These are phyloP conservation scores for Megaceryle maxima DNA, from an alignment of 2,113 vertebrate genomes.

Conservation along the genomic window DNA sequence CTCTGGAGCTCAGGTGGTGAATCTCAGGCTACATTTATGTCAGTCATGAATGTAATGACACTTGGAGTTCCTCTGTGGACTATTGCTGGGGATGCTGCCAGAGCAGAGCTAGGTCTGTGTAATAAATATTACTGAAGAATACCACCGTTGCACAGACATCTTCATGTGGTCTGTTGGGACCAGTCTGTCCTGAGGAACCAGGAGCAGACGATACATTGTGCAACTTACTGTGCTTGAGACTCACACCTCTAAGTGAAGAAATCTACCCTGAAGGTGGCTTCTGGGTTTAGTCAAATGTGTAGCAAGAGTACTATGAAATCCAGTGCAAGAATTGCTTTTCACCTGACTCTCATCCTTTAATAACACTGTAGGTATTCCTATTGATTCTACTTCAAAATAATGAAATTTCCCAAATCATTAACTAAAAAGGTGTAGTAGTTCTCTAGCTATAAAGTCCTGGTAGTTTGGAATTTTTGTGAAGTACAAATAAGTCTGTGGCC, in stretches of 20 bases:
- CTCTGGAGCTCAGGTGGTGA: not conserved
- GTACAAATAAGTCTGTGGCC: not conserved
- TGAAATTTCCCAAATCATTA: not conserved
- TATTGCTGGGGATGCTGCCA: not conserved
- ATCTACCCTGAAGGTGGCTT: not conserved
- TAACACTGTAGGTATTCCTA: not conserved
- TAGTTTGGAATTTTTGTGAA: not conserved
- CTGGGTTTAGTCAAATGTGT: not conserved
- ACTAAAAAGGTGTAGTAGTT: not conserved
- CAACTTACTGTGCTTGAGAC: not conserved
- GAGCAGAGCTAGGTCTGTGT: not conserved
- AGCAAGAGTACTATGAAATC: not conserved
- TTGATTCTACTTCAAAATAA: not conserved
- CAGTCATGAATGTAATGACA: not conserved
- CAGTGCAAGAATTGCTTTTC: not conserved
- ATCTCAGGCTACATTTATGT: not conserved
- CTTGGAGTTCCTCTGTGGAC: not conserved
- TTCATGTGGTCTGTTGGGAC: not conserved
- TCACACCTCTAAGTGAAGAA: not conserved
- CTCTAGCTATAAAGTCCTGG: not conserved
- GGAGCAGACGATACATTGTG: not conserved
- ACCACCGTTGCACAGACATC: not conserved
- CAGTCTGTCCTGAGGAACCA: not conserved
- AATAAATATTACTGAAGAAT: not conserved
- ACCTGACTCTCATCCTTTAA: not conserved